Percentiles rank a stretch among this genome's conserved stretches.
These are phyloP conservation scores for Gymnothorax reevesii DNA, from an alignment of 2,797 vertebrate species.

Conservation along the genomic window DNA sequence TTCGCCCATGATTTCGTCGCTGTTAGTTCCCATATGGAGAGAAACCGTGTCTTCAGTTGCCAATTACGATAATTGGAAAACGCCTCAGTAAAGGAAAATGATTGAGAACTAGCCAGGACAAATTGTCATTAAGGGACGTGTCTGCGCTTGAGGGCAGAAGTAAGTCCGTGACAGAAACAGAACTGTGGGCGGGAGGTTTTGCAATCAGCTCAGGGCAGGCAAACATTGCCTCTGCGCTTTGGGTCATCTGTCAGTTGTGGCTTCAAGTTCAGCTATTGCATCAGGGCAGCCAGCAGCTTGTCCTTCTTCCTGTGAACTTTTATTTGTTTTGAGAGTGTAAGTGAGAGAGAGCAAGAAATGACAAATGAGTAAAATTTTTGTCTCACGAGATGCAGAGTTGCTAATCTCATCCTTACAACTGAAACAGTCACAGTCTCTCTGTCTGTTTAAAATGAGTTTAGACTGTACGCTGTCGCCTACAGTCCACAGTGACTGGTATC, in stretches of 20 bases:
- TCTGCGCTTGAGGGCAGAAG: neutral
- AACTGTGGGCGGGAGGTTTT: neutral
- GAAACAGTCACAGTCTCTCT: conserved; percentile 21
- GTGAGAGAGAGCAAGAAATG: too few species aligned
- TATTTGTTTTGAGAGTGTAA: conserved; percentile 4
- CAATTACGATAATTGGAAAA: too few species aligned
- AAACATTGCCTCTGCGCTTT: conserved; percentile 10
- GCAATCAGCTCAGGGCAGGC: neutral
- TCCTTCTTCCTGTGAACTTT: neutral
- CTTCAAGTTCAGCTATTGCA: neutral
- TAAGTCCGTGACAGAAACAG: neutral
- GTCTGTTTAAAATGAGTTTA: neutral
- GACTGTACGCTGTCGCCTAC: neutral
- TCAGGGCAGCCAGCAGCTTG: conserved; percentile 11
- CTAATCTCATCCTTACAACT: neutral
- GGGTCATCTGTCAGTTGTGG: neutral
- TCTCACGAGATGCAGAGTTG: neutral
- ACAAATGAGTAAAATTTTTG: conserved; percentile 14
- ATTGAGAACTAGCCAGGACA: too few species aligned
- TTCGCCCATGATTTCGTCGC: too few species aligned
- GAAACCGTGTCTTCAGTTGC: too few species aligned
- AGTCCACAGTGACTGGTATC: neutral
- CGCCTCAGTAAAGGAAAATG: too few species aligned
- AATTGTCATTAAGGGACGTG: too few species aligned
- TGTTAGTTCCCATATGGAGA: too few species aligned